Percentiles rank a stretch among this genome's conserved stretches.
phyloP scores from a whole-genome alignment of 1,140 invertebrate genomes.

The Cotesia vestalis region DNA sequence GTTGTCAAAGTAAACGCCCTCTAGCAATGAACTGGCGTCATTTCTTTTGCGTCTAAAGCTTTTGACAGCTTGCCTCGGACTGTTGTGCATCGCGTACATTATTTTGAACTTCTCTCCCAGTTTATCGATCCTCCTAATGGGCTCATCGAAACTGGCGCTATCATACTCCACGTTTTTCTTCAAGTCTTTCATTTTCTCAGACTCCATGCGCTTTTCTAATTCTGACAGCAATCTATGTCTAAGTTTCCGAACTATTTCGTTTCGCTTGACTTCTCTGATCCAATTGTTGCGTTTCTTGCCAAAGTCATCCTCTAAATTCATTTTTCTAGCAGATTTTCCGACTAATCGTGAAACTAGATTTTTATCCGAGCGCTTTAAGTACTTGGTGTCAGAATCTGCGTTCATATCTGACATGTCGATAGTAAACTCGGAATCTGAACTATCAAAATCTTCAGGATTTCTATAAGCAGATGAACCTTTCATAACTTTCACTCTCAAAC shows the following conservation, averaged over 20 bases:
- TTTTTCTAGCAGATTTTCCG: constrained; percentile 26
- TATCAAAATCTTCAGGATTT: constrained; percentile 27
- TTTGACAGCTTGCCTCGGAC: neutral
- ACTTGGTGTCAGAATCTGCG: no score
- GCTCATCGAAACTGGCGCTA: neutral
- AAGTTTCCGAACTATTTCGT: constrained; percentile 13
- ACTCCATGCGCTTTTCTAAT: neutral
- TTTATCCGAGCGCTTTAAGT: neutral
- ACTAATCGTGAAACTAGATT: constrained; percentile 16
- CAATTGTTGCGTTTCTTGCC: constrained; percentile 35
- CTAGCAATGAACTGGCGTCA: neutral
- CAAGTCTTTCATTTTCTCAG: constrained; percentile 11
- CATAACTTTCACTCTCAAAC: constrained; percentile 29
- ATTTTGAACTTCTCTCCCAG: constrained; percentile 40
- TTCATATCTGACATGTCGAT: constrained; percentile 25
- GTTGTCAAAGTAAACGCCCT: constrained; percentile 6
- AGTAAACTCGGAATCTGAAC: constrained; percentile 33
- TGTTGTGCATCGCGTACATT: constrained; percentile 34
- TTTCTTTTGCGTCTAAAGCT: neutral
- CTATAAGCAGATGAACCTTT: constrained; percentile 15
- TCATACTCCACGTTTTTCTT: neutral
- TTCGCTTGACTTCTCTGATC: constrained; percentile 35
- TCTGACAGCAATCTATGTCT: constrained; percentile 9
- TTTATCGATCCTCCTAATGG: neutral
- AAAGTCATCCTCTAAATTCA: constrained; percentile 34